phyloP scores from a whole-genome alignment of 1,140 invertebrate species.

The Tribolium castaneum region DNA sequence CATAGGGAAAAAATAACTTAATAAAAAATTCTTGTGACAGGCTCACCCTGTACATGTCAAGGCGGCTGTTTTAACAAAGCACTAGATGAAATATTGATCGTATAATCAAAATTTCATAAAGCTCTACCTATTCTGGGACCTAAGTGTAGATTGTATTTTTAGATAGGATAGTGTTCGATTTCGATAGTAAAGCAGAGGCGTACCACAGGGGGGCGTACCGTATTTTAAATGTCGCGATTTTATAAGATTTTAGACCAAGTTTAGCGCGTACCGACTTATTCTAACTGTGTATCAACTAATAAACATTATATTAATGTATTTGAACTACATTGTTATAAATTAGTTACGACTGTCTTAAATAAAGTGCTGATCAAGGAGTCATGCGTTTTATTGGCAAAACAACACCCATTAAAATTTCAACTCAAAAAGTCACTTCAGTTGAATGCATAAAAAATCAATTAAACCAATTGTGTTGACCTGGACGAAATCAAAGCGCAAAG shows the following conservation, averaged over 20 bases:
- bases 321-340: conserved; percentile 16
- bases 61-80: conserved; percentile 36
- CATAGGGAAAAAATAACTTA: no score
- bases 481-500: not conserved
- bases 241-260: conserved; percentile 1
- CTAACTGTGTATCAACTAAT: not conserved
- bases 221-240: not conserved
- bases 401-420: not conserved
- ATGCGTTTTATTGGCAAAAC: not conserved
- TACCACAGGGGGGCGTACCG: not conserved
- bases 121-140: conserved; percentile 41
- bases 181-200: not conserved
- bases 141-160: conserved; percentile 45
- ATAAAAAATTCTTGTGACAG: no score
- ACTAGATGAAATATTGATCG: conserved; percentile 41
- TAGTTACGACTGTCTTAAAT: conserved; percentile 30
- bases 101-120: conserved; percentile 45
- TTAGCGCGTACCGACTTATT: not conserved
- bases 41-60: not conserved
- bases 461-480: no score
- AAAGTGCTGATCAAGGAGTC: not conserved
- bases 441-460: no score
- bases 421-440: not conserved
- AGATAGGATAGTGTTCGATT: conserved; percentile 38
- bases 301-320: conserved; percentile 32